phyloP scores from a whole-genome alignment of 2,797 vertebrate genomes.

The Jordanella pulchra region DNA sequence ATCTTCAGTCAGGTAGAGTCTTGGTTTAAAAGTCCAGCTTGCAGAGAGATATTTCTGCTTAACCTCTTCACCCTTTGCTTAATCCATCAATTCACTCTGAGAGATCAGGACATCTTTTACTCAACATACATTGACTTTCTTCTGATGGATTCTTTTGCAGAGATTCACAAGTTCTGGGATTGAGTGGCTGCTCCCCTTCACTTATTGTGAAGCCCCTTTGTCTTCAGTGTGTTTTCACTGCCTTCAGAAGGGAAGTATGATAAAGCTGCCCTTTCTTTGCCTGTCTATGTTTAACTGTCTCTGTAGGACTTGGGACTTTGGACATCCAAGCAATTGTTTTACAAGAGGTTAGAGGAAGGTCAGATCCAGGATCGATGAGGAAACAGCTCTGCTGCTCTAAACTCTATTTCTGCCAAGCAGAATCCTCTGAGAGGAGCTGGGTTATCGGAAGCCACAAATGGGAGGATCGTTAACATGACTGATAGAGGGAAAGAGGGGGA shows the following conservation, averaged over 20 bases:
- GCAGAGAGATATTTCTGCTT: constrained; percentile 63
- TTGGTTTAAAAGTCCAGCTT: constrained; percentile 50
- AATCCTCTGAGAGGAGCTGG: constrained; percentile 65
- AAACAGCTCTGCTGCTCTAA: constrained; percentile 74
- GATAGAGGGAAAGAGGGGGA: constrained; percentile 48
- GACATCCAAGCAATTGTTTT: constrained; percentile 75
- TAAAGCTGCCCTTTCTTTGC: constrained; percentile 63
- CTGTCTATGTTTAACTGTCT: constrained; percentile 61
- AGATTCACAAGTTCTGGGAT: constrained; percentile 27
- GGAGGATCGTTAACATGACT: constrained; percentile 71
- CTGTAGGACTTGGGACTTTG: constrained; percentile 24
- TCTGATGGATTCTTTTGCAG: neutral
- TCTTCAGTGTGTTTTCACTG: constrained; percentile 53
- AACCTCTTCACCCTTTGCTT: constrained; percentile 55
- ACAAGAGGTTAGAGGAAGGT: constrained; percentile 82
- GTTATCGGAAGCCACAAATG: constrained; percentile 68
- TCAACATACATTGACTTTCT: constrained; percentile 4
- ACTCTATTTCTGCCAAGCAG: constrained; percentile 73
- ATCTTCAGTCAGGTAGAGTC: constrained; percentile 47
- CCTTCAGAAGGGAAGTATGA: constrained; percentile 67
- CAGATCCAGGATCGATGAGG: constrained; percentile 83
- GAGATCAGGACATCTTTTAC: constrained; percentile 30
- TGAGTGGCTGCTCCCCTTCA: constrained; percentile 30
- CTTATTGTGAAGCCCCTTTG: constrained; percentile 50
- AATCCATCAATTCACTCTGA: constrained; percentile 55